Conservation (phyloP, 2,797 vertebrate species). For the Mallotus villosus region DNA sequence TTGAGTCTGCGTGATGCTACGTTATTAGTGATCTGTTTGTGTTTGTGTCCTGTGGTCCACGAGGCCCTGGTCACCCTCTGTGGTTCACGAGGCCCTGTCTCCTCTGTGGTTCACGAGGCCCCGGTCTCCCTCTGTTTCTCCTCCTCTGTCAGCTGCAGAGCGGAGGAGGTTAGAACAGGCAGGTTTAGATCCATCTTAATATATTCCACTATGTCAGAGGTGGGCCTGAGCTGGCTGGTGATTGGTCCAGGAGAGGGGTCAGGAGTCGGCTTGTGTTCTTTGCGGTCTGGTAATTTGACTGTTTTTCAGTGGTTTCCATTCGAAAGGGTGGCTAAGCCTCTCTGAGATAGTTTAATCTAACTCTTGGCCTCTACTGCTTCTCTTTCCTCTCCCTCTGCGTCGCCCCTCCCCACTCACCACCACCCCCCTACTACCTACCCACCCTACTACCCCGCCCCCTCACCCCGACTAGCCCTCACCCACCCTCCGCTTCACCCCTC, state of each 20-base stretch:
- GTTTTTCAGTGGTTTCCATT: conserved; percentile 15
- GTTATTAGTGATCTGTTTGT: neutral
- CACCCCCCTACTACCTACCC: neutral
- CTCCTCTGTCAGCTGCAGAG: too few species aligned
- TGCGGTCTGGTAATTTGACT: conserved; percentile 27
- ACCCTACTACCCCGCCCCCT: conserved; percentile 12
- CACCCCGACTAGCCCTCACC: neutral
- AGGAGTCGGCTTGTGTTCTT: conserved; percentile 35
- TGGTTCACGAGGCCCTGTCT: neutral
- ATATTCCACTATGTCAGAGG: conserved; percentile 53
- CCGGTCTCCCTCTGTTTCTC: neutral
- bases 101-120: conserved; percentile 8
- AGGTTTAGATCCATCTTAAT: conserved; percentile 49
- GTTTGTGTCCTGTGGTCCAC: conserved; percentile 19
- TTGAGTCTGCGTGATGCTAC: neutral
- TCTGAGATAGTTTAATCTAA: neutral
- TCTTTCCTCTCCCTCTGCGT: neutral
- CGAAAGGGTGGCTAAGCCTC: neutral
- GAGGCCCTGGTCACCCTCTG: neutral
- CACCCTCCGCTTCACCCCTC: conserved; percentile 11
- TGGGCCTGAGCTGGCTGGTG: conserved; percentile 40
- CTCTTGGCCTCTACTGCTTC: neutral
- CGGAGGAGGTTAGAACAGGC: conserved; percentile 25
- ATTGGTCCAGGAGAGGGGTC: conserved; percentile 37
- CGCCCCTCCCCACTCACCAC: neutral